These are phyloP conservation scores for Cotesia typhae DNA, from an alignment of 1,140 invertebrate genomes.

Conservation along the genomic window DNA sequence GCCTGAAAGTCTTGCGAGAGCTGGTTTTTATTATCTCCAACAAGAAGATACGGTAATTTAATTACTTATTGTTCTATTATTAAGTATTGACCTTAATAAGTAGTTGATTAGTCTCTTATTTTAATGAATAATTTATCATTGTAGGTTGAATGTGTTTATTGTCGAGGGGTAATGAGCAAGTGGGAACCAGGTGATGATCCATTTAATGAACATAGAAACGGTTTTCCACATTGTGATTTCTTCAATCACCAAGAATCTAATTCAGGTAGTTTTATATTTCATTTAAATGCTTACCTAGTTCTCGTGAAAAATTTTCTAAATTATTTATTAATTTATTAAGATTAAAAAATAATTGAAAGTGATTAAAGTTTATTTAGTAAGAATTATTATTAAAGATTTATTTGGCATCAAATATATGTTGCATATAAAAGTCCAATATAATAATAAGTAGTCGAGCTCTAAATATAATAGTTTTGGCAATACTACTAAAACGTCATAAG, in stretches of 20 bases:
- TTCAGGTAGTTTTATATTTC: constrained; percentile 44
- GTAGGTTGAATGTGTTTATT: constrained; percentile 85
- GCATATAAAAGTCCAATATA: background rate
- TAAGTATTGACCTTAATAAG: constrained; percentile 19
- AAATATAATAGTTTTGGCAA: constrained; percentile 33
- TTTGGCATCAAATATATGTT: constrained; percentile 14
- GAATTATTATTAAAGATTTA: background rate
- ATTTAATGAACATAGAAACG: constrained; percentile 75
- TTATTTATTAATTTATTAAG: background rate
- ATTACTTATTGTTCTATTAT: constrained; percentile 17
- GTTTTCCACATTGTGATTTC: constrained; percentile 77
- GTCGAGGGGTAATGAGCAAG: constrained; percentile 74
- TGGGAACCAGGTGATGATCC: constrained; percentile 82
- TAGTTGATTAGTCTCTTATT: no score
- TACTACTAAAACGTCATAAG: constrained; percentile 7
- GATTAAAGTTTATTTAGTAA: constrained; percentile 21
- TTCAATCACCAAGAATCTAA: constrained; percentile 56
- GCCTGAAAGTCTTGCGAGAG: constrained; percentile 77
- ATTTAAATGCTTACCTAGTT: no score
- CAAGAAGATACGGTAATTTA: constrained; percentile 65
- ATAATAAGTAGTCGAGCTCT: constrained; percentile 17
- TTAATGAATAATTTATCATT: constrained; percentile 39
- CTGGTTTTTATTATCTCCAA: constrained; percentile 83
- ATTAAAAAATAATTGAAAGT: constrained; percentile 14
- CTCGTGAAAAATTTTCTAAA: background rate